Evolutionary conservation across 2,888 invertebrate genomes (phyloP), one percentile per base, ranked within the genome.

Genomic region (Lepidocyrtoides sp.): DNA sequence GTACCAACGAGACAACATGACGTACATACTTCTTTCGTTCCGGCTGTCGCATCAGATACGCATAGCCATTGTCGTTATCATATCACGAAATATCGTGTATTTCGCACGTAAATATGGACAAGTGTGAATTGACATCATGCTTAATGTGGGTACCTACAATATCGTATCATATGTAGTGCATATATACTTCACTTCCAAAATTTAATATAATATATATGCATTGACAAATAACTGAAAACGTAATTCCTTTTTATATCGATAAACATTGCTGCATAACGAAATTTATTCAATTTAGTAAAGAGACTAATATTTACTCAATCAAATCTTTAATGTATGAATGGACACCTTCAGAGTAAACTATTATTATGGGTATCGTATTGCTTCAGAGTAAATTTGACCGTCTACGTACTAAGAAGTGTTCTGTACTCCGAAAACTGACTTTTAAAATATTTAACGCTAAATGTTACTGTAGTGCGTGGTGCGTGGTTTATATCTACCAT

Each of bases 121-220:
- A 66, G 66, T 29, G 29, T n/a, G 66, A 66, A 66, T n/a, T 66
- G 66, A 66, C 66, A n/a, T 32, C 66, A 66, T 32, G 32, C 29
- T 54, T 54, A 5, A 14, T 41, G 10, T 10, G 41, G 4, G 41
- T 41, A 41, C 41, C n/a, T n/a, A n/a, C n/a, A n/a, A n/a, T n/a
- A 2, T 54, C 51, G 2, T 14, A 54, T 1, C 2, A n/a, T n/a
- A 17, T 54, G 51, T 3, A 54, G 17, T 36, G 2, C 36, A 36
- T 36, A 4, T 36, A 36, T 36, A 36, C 7, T 36, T 36, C 36
- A 36, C 7, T 7, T 36, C 36, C 36, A 36, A 36, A 36, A 36
- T 36, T 36, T 36, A 36, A n/a, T n/a, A n/a, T n/a, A n/a, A n/a
- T n/a, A n/a, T n/a, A n/a, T n/a, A n/a, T n/a, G n/a, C 14, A 48